Conservation (phyloP, 2,888 invertebrate genomes). For the Pharmacophagus antenor region DNA sequence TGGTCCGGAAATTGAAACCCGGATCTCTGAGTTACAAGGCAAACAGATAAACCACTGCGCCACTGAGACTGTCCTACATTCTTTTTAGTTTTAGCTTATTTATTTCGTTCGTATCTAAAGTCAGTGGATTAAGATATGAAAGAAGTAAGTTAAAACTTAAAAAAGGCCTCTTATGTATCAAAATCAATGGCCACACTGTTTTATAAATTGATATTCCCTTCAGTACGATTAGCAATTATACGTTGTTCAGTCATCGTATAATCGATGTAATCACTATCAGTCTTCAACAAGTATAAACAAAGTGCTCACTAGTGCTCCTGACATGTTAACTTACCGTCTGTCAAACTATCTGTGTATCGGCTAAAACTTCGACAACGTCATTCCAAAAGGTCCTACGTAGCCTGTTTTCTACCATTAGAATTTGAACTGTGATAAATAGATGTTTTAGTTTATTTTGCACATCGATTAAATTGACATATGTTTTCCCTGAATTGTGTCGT, state of each 20-base stretch:
- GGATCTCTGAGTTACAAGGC: too few species aligned
- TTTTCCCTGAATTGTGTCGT: slow-evolving; percentile 52
- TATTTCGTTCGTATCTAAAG: too few species aligned
- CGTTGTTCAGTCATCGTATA: slow-evolving; percentile 43
- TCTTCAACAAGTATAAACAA: slow-evolving; percentile 65
- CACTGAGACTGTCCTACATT: too few species aligned
- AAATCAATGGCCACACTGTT: too few species aligned
- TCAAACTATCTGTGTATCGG: slow-evolving; percentile 70
- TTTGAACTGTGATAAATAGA: slow-evolving; percentile 48
- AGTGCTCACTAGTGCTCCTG: slow-evolving; percentile 58
- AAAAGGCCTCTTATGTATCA: too few species aligned
- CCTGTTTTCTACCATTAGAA: slow-evolving; percentile 37
- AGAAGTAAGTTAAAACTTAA: too few species aligned
- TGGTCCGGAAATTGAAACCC: too few species aligned
- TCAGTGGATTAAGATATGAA: too few species aligned
- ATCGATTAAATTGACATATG: slow-evolving; percentile 52
- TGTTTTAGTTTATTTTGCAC: slow-evolving; percentile 34
- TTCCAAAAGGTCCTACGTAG: slow-evolving; percentile 37
- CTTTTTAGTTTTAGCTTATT: too few species aligned
- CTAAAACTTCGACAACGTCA: slow-evolving; percentile 43
- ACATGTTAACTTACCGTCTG: slow-evolving; percentile 79
- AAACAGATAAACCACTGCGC: too few species aligned
- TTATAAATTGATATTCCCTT: not conserved
- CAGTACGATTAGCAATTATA: slow-evolving; percentile 11
- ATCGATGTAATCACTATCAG: slow-evolving; percentile 60